Evolutionary conservation across 2,888 invertebrate species (phyloP), one percentile per base, ranked within the genome.

Genomic region (Gortyna flavago): DNA sequence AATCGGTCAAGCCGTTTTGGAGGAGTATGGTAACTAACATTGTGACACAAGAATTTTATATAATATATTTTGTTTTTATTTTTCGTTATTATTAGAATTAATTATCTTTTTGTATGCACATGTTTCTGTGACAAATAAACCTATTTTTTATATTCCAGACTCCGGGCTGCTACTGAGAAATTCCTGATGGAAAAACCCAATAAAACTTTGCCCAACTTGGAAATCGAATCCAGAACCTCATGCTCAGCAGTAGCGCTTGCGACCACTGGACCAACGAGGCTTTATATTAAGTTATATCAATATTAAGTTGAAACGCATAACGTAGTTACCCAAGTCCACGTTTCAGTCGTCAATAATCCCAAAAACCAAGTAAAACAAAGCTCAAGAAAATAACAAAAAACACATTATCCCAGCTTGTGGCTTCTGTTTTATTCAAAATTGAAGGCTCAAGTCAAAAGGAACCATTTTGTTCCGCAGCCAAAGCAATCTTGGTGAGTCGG

Each of bases 401-500:
- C 65, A 79, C 86, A 83, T 85, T 85, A 89, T 85, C 72, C 79
- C 83, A 87, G 84, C 83, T 83, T 82, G 81, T 72, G 80, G 76
- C 76, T 67, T 79, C 69, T 86, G 72, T 80, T 88, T 88, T 80
- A 88, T 88, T 90, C 89, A 89, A 88, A 90, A 90, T 89, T 89
- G 91, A 90, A 90, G 89, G 86, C 88, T 88, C 86, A 89, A 91
- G 88, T 92, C 89, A 91, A 92, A 92, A 92, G 92, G 90, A 93
- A 92, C 90, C 91, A 85, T 91, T 92, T 90, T 89, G 90, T 92
- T 87, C 88, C 85, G 80, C 77, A 89, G 87, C 89, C 87, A 88
- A 91, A 93, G 93, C 92, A 93, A 94, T 93, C 93, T 93, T 90
- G 85, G 87, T 86, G 88, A 88, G 86, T 86, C 90, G 89, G 90